Conservation (phyloP, 1,140 invertebrate genomes). For the Eupristina koningsbergeri region DNA sequence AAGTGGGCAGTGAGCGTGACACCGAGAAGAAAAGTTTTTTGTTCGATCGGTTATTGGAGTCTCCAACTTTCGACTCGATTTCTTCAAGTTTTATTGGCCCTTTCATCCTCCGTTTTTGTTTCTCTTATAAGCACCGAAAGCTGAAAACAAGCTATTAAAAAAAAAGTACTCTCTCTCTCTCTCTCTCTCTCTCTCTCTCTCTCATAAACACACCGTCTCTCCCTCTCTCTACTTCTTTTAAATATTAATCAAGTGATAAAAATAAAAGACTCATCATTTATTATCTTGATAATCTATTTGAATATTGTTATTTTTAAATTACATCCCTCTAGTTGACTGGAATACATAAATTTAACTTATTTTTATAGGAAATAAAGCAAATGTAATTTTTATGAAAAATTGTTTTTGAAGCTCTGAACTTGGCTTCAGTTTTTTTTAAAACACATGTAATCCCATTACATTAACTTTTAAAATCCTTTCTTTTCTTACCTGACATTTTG, state of each 20-base stretch:
- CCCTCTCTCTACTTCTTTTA: too few relatives aligned
- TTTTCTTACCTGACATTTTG: neutral
- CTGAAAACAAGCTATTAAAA: constrained; percentile 44
- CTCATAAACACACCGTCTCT: neutral
- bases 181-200: neutral
- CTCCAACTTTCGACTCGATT: constrained; percentile 29
- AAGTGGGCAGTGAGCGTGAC: constrained; percentile 36
- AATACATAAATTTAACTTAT: too few relatives aligned
- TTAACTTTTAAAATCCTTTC: neutral
- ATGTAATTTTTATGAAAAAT: neutral
- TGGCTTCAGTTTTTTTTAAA: neutral
- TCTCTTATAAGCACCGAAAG: neutral
- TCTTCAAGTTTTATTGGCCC: constrained; percentile 31
- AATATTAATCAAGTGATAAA: neutral
- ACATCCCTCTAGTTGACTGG: neutral
- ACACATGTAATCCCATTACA: neutral
- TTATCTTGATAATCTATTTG: neutral
- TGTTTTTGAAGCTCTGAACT: neutral
- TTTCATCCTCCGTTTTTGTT: constrained; percentile 39
- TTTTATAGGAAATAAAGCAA: neutral
- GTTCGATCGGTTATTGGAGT: constrained; percentile 29
- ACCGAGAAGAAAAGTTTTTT: constrained; percentile 24
- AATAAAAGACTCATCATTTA: neutral
- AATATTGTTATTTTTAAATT: neutral
- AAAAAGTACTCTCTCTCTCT: neutral